A percentile compares a stretch with the other conserved stretches of the same genome.
These are phyloP conservation scores for Glomeris marginata DNA, from an alignment of 2,888 invertebrate genomes.

Conservation along the genomic window DNA sequence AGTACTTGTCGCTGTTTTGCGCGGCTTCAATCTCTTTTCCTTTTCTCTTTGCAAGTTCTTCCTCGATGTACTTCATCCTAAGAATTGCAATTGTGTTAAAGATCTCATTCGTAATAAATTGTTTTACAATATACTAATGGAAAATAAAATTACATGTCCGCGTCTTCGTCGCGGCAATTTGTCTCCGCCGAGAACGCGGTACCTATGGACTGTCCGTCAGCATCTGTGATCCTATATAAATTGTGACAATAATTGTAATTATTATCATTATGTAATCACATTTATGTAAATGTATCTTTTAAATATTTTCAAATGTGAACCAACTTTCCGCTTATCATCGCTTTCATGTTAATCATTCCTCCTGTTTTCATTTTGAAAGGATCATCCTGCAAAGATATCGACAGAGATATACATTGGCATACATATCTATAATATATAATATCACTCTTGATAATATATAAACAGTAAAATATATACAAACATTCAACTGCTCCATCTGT, in stretches of 20 bases:
- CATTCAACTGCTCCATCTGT: no score
- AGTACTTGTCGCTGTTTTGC: no score
- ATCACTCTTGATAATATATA: slow-evolving; percentile 33
- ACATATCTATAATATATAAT: slow-evolving; percentile 3
- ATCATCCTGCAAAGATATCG: slow-evolving; percentile 40
- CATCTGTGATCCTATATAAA: slow-evolving; percentile 47
- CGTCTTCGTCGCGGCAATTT: slow-evolving; percentile 94
- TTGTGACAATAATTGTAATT: slow-evolving; percentile 9
- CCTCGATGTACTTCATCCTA: slow-evolving; percentile 68
- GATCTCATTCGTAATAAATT: slow-evolving; percentile 2
- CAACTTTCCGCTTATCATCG: slow-evolving; percentile 50
- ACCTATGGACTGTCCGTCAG: slow-evolving; percentile 61
- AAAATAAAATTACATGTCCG: slow-evolving; percentile 67
- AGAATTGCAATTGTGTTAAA: not conserved
- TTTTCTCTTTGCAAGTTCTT: slow-evolving; percentile 72
- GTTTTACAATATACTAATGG: slow-evolving; percentile 1
- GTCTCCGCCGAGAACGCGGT: slow-evolving; percentile 97
- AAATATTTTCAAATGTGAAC: not conserved
- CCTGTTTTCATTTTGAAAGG: slow-evolving; percentile 64
- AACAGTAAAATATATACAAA: no score
- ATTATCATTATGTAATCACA: not conserved
- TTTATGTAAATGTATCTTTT: slow-evolving; percentile 1
- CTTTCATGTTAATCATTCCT: slow-evolving; percentile 70
- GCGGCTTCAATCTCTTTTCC: slow-evolving; percentile 31
- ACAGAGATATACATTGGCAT: not conserved